Conservation (phyloP, 2,888 invertebrate genomes). For the Crossocerus cetratus region DNA sequence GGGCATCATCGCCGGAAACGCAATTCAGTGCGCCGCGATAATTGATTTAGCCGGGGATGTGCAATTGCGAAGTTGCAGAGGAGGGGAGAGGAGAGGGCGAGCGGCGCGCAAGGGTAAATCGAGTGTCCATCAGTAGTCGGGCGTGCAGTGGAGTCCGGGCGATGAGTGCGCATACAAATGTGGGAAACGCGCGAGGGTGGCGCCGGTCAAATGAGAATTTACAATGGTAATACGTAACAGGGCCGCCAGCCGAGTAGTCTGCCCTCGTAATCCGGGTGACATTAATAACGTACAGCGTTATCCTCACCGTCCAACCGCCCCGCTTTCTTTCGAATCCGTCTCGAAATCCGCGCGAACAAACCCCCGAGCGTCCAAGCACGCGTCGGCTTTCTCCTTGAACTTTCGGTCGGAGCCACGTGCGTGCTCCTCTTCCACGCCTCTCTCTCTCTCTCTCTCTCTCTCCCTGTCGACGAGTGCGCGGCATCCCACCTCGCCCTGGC, state of each 20-base stretch:
- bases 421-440: not conserved
- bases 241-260: not conserved
- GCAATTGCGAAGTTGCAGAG: too few relatives aligned
- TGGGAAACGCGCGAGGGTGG: slow-evolving; percentile 2
- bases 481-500: not conserved
- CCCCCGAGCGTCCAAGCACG: not conserved
- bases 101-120: too few relatives aligned
- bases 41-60: too few relatives aligned
- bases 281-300: slow-evolving; percentile 29
- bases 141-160: too few relatives aligned
- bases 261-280: slow-evolving; percentile 28
- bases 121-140: too few relatives aligned
- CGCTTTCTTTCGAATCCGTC: slow-evolving; percentile 1
- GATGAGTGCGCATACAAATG: slow-evolving; percentile 22
- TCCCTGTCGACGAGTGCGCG: not conserved
- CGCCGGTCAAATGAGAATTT: slow-evolving; percentile 30
- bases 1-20: too few relatives aligned
- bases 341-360: slow-evolving; percentile 2
- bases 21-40: too few relatives aligned
- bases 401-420: not conserved
- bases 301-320: not conserved
- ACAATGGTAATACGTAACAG: slow-evolving; percentile 25
- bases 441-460: not conserved
- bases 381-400: not conserved
- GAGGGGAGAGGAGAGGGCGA: too few relatives aligned